Conservation (phyloP, 2,113 vertebrate genomes). For the Astatotilapia flaviijosephi region DNA sequence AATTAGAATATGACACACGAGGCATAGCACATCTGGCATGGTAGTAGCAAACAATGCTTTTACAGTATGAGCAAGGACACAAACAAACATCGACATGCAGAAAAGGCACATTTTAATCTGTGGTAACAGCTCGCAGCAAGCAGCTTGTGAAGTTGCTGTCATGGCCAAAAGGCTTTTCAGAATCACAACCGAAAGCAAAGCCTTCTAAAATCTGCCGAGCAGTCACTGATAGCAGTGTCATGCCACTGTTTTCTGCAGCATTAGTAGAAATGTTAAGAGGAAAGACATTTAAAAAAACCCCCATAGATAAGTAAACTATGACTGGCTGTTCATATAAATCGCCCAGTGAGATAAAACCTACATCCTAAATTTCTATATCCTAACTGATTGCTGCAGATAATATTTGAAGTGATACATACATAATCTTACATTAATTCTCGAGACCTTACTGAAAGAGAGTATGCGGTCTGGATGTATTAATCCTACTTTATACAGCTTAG, state of each 20-base stretch:
- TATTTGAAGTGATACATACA: neutral
- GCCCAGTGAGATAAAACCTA: neutral
- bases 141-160: neutral
- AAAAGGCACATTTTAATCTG: neutral
- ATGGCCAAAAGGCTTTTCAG: neutral
- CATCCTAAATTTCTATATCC: neutral
- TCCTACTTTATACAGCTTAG: neutral
- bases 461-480: neutral
- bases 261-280: neutral
- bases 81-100: neutral
- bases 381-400: neutral
- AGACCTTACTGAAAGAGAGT: neutral
- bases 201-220: neutral
- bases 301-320: neutral
- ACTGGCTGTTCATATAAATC: neutral
- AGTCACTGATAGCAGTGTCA: neutral
- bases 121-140: neutral
- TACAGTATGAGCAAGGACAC: neutral
- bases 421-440: neutral
- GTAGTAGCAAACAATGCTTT: neutral
- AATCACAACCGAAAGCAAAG: constrained; percentile 1
- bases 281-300: neutral
- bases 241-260: constrained; percentile 6
- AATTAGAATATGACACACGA: neutral
- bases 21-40: neutral